A percentile compares a stretch with the other conserved stretches of the same genome.
Evolutionary conservation across 2,888 invertebrate genomes (phyloP).

Genomic region (Drosophila kanekoi): DNA sequence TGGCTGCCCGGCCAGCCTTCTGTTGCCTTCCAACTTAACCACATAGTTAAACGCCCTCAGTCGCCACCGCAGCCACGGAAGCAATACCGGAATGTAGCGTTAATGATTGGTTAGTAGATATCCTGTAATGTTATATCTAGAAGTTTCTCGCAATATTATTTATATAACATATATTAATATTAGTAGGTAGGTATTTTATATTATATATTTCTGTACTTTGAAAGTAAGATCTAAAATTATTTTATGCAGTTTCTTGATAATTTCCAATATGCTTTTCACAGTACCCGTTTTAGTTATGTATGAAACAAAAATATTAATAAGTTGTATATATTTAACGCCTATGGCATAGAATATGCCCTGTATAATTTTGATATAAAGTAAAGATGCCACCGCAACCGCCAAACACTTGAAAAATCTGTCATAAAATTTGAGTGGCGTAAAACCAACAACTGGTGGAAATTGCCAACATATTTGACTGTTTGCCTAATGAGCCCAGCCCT

Average conservation of each 20-base stretch:
- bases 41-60: constrained; percentile 47
- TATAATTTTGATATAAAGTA: constrained; percentile 8
- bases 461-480: constrained; percentile 78
- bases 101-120: constrained; percentile 6
- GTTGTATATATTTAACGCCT: no score
- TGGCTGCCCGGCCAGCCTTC: constrained; percentile 21
- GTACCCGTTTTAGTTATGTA: no score
- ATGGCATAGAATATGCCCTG: background rate
- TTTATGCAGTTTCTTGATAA: no score
- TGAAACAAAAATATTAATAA: no score
- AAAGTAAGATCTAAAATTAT: no score
- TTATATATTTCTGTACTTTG: no score
- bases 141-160: no score
- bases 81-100: constrained; percentile 1
- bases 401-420: constrained; percentile 79
- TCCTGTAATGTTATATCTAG: constrained; percentile 3
- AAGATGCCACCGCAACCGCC: constrained; percentile 28
- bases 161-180: no score
- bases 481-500: constrained; percentile 69
- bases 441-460: constrained; percentile 75
- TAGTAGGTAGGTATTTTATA: no score
- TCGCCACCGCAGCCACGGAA: constrained; percentile 49
- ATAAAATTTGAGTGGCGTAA: constrained; percentile 70
- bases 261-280: no score
- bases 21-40: constrained; percentile 29